Conservation (phyloP, 1,140 invertebrate species). For the Megalonaias nervosa region DNA sequence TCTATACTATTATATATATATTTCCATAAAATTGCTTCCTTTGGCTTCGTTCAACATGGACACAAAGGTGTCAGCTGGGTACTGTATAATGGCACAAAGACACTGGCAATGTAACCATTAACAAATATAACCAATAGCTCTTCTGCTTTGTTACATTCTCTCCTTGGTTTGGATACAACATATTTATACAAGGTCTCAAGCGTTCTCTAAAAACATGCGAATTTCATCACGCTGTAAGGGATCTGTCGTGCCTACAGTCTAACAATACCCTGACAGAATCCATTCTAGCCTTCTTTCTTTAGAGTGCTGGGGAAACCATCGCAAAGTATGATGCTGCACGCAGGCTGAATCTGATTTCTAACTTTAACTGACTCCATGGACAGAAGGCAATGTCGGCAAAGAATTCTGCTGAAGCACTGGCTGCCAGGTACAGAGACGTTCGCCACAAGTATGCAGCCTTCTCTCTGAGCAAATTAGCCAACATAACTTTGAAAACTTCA, state of each 20-base stretch:
- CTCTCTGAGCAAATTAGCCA: constrained; percentile 51
- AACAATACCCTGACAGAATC: constrained; percentile 95
- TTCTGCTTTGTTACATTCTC: constrained; percentile 93
- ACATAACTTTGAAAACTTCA: no score
- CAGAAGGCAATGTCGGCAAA: constrained; percentile 99
- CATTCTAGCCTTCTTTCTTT: constrained; percentile 74
- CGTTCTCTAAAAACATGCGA: constrained; percentile 99
- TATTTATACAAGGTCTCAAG: constrained; percentile 93
- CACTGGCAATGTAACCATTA: constrained; percentile 90
- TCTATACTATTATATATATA: no score
- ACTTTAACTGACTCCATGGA: constrained; percentile 98
- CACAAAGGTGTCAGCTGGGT: no score
- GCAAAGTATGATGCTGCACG: constrained; percentile 91
- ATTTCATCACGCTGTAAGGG: constrained; percentile 99
- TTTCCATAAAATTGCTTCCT: no score
- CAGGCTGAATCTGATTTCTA: constrained; percentile 96
- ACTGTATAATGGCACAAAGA: no score
- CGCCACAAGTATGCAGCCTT: constrained; percentile 95
- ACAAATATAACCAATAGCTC: constrained; percentile 89
- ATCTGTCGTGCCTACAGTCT: constrained; percentile 99
- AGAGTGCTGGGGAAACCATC: constrained; percentile 90
- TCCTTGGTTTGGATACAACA: constrained; percentile 92
- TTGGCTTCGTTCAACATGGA: no score
- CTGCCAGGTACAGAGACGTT: constrained; percentile 93
- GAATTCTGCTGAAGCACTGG: constrained; percentile 98